phyloP scores from a whole-genome alignment of 2,888 invertebrate species.

The Scaptodrosophila latifasciaeformis region DNA sequence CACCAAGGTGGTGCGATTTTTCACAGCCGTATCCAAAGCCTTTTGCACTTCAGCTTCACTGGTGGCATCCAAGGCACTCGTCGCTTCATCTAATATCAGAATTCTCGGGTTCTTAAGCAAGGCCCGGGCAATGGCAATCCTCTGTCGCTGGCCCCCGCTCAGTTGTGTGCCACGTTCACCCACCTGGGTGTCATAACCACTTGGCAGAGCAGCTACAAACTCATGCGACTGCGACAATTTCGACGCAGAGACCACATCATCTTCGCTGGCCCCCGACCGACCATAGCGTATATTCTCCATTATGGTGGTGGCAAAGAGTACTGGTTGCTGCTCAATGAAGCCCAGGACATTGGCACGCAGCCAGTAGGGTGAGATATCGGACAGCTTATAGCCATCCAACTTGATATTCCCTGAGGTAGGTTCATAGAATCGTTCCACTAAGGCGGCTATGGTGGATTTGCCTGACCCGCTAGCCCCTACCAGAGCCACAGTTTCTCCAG shows the following conservation, averaged over 20 bases:
- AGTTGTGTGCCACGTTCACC: slow-evolving; percentile 94
- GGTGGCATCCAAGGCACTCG: slow-evolving; percentile 94
- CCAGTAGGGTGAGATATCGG: slow-evolving; percentile 81
- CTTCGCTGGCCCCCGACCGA: slow-evolving; percentile 80
- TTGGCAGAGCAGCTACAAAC: slow-evolving; percentile 89
- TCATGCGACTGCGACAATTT: slow-evolving; percentile 92
- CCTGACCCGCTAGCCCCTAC: slow-evolving; percentile 95
- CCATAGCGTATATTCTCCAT: slow-evolving; percentile 97
- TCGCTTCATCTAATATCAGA: slow-evolving; percentile 94
- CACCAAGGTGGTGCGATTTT: slow-evolving; percentile 92
- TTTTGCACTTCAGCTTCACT: slow-evolving; percentile 93
- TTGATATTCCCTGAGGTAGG: slow-evolving; percentile 72
- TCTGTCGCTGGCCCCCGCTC: slow-evolving; percentile 95
- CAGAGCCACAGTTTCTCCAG: slow-evolving; percentile 93
- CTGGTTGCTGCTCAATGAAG: slow-evolving; percentile 94
- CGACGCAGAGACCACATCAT: slow-evolving; percentile 86
- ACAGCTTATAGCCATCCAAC: slow-evolving; percentile 72
- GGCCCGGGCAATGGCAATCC: slow-evolving; percentile 96
- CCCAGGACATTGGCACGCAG: slow-evolving; percentile 88
- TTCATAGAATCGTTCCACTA: slow-evolving; percentile 86
- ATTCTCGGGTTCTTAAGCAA: slow-evolving; percentile 92
- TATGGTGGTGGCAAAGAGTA: slow-evolving; percentile 92
- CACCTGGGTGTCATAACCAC: slow-evolving; percentile 88
- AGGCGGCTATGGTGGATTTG: slow-evolving; percentile 92
- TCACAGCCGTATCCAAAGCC: slow-evolving; percentile 88